phyloP scores from a whole-genome alignment of 2,888 invertebrate species.

The Lacanobia oleracea region DNA sequence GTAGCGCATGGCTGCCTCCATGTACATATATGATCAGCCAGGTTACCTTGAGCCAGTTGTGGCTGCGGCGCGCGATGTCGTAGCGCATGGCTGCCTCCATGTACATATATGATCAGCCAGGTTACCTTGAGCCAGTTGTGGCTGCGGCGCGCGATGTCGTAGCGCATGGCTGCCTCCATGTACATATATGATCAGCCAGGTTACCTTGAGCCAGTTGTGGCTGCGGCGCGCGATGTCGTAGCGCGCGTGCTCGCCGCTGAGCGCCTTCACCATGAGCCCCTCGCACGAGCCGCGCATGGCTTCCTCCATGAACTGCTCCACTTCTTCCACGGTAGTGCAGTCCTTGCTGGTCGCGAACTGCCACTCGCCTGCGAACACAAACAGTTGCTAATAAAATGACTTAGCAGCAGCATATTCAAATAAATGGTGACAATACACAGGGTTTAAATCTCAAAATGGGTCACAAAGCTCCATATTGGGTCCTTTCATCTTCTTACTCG shows the following conservation, averaged over 20 bases:
- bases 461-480: no score
- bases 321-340: constrained; percentile 96
- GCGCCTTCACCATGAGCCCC: constrained; percentile 99
- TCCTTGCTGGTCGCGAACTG: constrained; percentile 96
- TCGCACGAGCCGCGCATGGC: constrained; percentile 98
- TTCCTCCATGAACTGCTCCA: constrained; percentile 98
- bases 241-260: constrained; percentile 95
- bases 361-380: constrained; percentile 92
- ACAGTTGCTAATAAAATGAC: not conserved
- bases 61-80: constrained; percentile 98
- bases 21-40: no score
- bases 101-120: no score
- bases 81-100: constrained; percentile 90
- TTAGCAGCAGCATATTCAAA: no score
- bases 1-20: constrained; percentile 90
- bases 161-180: constrained; percentile 75
- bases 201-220: constrained; percentile 96
- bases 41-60: constrained; percentile 96
- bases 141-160: constrained; percentile 99
- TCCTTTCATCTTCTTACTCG: no score
- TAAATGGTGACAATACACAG: no score
- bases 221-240: constrained; percentile 99
- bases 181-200: no score
- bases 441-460: no score
- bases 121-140: constrained; percentile 96